Evolutionary conservation across 2,113 vertebrate genomes (phyloP), one percentile per base, ranked within the genome.

Genomic region (Periophthalmodon schlosseri): DNA sequence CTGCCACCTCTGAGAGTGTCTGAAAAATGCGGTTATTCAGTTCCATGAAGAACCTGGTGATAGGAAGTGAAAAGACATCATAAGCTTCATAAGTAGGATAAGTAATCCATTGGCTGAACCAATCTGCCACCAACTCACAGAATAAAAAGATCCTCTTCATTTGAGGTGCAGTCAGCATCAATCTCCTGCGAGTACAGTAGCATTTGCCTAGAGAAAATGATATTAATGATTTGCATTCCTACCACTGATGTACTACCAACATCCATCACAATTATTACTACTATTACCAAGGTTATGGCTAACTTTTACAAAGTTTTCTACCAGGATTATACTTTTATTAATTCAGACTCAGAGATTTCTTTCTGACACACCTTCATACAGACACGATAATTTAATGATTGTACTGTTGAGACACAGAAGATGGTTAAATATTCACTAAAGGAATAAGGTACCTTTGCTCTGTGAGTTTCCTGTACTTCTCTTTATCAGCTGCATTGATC

Each of bases 21-120:
- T 99, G 97, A 88, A 99, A 99, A 90, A 99, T 98, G 84, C 97
- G 94, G 91, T 99, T 98, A 86, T 99, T 99, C 74, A 97, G 95
- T 87, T 99, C 97, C 90, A 99, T 97, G 92, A 99, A 99, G 91
- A 99, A 99, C 90, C 98, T 99, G n/a, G 0, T 18, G 76, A 4
- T 52, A 24, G 16, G 70, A 44, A 79, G 5, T 23, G 36, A 23
- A 21, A 49, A 4, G 14, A 65, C 9, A 18, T 5, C 6, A 50
- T 54, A 4, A 54, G n/a, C 18, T 1, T 28, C 28, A 28, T 28
- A 28, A 28, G 28, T 28, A 28, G 28, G 28, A 2, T 28, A 28
- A 72, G 58, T 3, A 16, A 47, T 16, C 21, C 58, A 46, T 4
- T 54, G 57, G 24, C 28, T 28, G 23, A 23, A 16, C 14, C 12